phyloP scores from a whole-genome alignment of 2,888 invertebrate species.

The Troglohyphantes excavatus region DNA sequence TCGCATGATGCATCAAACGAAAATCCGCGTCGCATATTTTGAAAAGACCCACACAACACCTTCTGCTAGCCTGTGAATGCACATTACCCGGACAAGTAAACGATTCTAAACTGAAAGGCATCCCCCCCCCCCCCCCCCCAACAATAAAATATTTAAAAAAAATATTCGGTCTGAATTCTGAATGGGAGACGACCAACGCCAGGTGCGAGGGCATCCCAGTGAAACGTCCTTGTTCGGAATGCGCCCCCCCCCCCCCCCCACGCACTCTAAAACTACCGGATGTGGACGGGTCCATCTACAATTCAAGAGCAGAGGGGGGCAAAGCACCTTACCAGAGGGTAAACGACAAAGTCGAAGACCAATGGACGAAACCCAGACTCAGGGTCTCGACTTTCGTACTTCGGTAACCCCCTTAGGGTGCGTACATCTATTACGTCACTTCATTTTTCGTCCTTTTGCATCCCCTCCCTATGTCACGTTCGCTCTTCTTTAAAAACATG shows the following conservation, averaged over 20 bases:
- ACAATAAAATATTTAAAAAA: conserved; percentile 1
- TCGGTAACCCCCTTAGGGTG: background rate
- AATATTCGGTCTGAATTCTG: background rate
- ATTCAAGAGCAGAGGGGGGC: background rate
- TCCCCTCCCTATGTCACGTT: no score
- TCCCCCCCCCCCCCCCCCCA: background rate
- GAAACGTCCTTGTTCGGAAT: conserved; percentile 51
- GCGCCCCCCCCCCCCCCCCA: conserved; percentile 19
- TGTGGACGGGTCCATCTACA: conserved; percentile 40
- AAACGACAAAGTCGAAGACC: background rate
- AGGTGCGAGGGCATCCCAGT: conserved; percentile 17
- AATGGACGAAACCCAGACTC: conserved; percentile 3
- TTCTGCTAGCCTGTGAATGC: background rate
- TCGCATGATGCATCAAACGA: no score
- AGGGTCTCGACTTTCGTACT: background rate
- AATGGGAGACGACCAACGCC: background rate
- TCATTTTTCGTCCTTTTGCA: no score
- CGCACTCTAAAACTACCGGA: conserved; percentile 41
- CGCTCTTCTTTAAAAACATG: no score
- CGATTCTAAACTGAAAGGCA: background rate
- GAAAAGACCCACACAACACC: no score
- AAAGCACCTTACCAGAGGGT: background rate
- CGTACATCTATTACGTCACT: no score
- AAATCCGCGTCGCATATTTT: no score
- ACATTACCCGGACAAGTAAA: background rate